Conservation (phyloP, 2,888 invertebrate genomes). For the Troides oblongomaculatus region DNA sequence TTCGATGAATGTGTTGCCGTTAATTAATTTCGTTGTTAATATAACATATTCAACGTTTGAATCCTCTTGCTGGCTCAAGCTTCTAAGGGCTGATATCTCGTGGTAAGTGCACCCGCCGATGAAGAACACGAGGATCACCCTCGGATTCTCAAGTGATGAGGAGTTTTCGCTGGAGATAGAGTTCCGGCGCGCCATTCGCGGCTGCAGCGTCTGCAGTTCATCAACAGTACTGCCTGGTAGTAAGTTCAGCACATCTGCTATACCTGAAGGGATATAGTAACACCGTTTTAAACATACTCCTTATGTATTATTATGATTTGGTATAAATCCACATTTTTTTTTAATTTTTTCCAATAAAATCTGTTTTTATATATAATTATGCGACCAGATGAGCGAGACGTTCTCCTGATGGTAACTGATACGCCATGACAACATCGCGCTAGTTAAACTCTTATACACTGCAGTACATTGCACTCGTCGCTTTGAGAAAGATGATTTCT, state of each 20-base stretch:
- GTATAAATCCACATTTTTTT: too few species aligned
- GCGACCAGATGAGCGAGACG: too few species aligned
- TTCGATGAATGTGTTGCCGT: conserved; percentile 91
- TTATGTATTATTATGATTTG: too few species aligned
- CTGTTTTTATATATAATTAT: too few species aligned
- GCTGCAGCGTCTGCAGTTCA: conserved; percentile 81
- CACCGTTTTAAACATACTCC: background rate
- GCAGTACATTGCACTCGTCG: too few species aligned
- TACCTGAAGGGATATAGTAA: conserved; percentile 59
- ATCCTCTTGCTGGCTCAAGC: conserved; percentile 87
- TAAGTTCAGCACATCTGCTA: conserved; percentile 90
- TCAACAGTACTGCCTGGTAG: conserved; percentile 90
- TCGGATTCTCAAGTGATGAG: conserved; percentile 77
- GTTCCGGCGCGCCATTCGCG: conserved; percentile 78
- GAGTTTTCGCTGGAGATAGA: conserved; percentile 82
- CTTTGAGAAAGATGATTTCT: too few species aligned
- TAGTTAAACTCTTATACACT: too few species aligned
- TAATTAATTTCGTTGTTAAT: conserved; percentile 94
- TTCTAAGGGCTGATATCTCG: conserved; percentile 90
- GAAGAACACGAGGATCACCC: conserved; percentile 94
- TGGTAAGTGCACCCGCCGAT: conserved; percentile 98
- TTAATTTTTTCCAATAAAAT: too few species aligned
- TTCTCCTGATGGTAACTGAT: too few species aligned
- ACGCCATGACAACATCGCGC: too few species aligned
- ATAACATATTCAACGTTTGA: conserved; percentile 93